Conservation (phyloP, 2,113 vertebrate species). For the Erythrolamprus reginae region DNA sequence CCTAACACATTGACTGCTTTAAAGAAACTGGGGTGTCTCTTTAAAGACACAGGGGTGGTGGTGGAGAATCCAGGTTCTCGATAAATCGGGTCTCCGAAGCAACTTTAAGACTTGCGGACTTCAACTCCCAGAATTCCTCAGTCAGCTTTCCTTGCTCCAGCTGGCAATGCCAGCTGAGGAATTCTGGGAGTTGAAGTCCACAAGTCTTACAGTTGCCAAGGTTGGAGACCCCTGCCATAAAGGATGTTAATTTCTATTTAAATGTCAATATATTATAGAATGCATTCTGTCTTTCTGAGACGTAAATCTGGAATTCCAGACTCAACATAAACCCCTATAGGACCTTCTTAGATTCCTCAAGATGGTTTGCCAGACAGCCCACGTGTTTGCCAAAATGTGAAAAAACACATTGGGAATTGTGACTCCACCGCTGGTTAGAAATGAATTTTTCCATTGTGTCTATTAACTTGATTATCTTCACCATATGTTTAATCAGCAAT, state of each 20-base stretch:
- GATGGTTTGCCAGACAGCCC: background rate
- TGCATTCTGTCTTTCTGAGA: background rate
- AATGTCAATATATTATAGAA: background rate
- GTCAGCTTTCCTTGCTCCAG: too few species aligned
- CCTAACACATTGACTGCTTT: background rate
- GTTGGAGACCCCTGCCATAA: too few species aligned
- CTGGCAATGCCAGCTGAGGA: too few species aligned
- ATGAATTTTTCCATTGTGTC: background rate
- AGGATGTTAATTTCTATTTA: background rate
- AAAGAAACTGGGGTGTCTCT: too few species aligned
- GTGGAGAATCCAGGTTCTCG: background rate
- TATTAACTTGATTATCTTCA: background rate
- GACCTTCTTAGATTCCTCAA: background rate
- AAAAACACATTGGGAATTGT: background rate
- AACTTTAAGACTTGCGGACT: too few species aligned
- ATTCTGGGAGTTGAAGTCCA: too few species aligned
- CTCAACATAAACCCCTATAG: background rate
- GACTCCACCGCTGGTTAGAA: background rate
- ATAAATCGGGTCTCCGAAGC: too few species aligned
- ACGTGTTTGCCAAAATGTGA: background rate
- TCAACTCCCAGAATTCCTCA: too few species aligned
- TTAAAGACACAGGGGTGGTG: too few species aligned
- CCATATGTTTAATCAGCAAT: background rate
- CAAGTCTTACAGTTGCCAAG: too few species aligned
- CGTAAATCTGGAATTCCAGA: background rate